Conservation (phyloP, 1,140 invertebrate species). For the Danaus plexippus region DNA sequence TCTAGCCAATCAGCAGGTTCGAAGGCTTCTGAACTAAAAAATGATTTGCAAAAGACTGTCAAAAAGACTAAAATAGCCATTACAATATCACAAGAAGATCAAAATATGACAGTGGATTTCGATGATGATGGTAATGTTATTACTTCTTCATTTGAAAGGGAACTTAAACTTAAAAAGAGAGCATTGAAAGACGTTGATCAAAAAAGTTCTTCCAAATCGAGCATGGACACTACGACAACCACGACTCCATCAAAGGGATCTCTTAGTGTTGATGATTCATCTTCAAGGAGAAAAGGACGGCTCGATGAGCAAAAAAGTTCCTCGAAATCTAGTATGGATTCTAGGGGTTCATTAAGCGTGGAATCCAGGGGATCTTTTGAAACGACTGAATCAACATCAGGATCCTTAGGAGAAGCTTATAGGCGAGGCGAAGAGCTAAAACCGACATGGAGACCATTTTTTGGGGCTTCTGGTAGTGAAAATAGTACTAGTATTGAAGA, state of each 20-base stretch:
- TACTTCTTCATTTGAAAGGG: constrained; percentile 59
- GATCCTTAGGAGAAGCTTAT: constrained; percentile 78
- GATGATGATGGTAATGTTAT: constrained; percentile 66
- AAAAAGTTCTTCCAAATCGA: constrained; percentile 68
- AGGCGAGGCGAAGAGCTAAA: constrained; percentile 78
- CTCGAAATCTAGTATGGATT: constrained; percentile 75
- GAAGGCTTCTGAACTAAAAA: constrained; percentile 50
- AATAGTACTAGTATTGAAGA: constrained; percentile 85
- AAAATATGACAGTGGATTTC: constrained; percentile 68
- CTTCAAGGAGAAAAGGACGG: constrained; percentile 58
- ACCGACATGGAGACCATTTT: constrained; percentile 85
- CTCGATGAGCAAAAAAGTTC: constrained; percentile 71
- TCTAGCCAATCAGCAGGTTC: constrained; percentile 67
- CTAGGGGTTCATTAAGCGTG: constrained; percentile 74
- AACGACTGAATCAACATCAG: constrained; percentile 82
- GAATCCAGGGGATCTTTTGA: constrained; percentile 79
- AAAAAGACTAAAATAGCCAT: constrained; percentile 70
- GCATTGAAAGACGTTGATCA: constrained; percentile 61
- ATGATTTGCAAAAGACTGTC: constrained; percentile 42
- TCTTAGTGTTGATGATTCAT: constrained; percentile 68
- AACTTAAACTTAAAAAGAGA: constrained; percentile 52
- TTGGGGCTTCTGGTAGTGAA: constrained; percentile 82
- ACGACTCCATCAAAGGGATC: constrained; percentile 67
- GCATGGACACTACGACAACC: constrained; percentile 64
- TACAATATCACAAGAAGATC: constrained; percentile 70